phyloP scores from a whole-genome alignment of 2,888 invertebrate genomes.

The Sinelater perroti region DNA sequence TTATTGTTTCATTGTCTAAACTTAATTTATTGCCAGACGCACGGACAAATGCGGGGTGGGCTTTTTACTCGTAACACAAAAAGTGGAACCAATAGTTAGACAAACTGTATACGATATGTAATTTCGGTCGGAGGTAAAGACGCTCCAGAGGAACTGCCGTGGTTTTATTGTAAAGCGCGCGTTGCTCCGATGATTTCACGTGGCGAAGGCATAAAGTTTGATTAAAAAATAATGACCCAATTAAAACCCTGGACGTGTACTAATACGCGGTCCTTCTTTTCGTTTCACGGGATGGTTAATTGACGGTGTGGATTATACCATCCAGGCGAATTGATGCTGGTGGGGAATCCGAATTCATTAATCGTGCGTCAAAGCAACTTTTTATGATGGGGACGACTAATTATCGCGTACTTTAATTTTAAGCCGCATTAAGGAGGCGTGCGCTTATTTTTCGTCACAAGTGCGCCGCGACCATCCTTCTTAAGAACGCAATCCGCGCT shows the following conservation, averaged over 20 bases:
- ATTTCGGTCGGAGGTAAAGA: no score
- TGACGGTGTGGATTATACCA: conserved; percentile 6
- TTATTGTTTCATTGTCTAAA: conserved; percentile 18
- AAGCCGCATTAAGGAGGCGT: not conserved
- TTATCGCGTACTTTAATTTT: conserved; percentile 1
- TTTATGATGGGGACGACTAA: not conserved
- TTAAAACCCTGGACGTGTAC: conserved; percentile 16
- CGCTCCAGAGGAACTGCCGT: not conserved
- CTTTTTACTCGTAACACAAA: no score
- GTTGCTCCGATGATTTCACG: conserved; percentile 7
- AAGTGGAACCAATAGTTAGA: no score
- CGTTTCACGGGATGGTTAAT: conserved; percentile 6
- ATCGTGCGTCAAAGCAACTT: conserved; percentile 3
- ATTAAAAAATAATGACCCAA: conserved; percentile 24
- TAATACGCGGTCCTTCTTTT: conserved; percentile 20
- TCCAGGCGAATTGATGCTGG: conserved; percentile 4
- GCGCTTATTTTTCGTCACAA: not conserved
- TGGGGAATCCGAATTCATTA: conserved; percentile 7
- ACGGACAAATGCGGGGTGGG: conserved; percentile 8
- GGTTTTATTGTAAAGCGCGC: conserved; percentile 7
- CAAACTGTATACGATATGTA: no score
- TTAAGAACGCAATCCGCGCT: not conserved
- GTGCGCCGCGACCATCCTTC: not conserved
- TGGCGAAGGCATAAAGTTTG: conserved; percentile 8
- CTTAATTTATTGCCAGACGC: conserved; percentile 17